A percentile compares a stretch with the other conserved stretches of the same genome.
These are phyloP conservation scores for Microctenopoma lineatum DNA, from an alignment of 2,797 vertebrate species.

Conservation along the genomic window DNA sequence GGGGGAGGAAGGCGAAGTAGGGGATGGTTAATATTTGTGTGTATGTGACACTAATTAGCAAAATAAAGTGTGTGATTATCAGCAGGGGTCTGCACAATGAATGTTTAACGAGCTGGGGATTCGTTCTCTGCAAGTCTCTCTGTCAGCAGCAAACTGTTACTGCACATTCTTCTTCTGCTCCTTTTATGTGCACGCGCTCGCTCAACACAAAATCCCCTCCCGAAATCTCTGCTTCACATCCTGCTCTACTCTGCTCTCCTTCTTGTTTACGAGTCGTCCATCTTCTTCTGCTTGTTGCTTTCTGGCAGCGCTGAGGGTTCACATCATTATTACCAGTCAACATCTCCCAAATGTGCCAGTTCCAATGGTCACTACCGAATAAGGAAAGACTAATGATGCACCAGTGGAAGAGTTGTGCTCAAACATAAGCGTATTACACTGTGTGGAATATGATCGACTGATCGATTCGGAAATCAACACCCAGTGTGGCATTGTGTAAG, in stretches of 20 bases:
- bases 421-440: too few relatives aligned
- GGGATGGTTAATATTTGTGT: neutral
- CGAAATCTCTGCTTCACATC: too few relatives aligned
- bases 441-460: too few relatives aligned
- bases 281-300: neutral
- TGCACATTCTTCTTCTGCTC: neutral
- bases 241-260: neutral
- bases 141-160: neutral
- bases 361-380: too few relatives aligned
- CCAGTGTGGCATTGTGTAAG: too few relatives aligned
- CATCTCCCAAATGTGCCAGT: neutral
- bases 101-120: neutral
- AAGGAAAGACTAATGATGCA: too few relatives aligned
- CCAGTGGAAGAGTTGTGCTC: too few relatives aligned
- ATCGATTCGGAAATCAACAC: too few relatives aligned
- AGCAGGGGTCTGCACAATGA: slow-evolving; percentile 5
- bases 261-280: neutral
- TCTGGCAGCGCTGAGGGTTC: slow-evolving; percentile 7
- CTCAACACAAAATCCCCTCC: neutral
- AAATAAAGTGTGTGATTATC: neutral
- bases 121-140: neutral
- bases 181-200: neutral
- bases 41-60: slow-evolving; percentile 8
- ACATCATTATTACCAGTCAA: slow-evolving; percentile 1
- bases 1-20: neutral